Base-by-base conservation (phyloP, 1,140 invertebrate species). In the Drosophila busckii region DNA sequence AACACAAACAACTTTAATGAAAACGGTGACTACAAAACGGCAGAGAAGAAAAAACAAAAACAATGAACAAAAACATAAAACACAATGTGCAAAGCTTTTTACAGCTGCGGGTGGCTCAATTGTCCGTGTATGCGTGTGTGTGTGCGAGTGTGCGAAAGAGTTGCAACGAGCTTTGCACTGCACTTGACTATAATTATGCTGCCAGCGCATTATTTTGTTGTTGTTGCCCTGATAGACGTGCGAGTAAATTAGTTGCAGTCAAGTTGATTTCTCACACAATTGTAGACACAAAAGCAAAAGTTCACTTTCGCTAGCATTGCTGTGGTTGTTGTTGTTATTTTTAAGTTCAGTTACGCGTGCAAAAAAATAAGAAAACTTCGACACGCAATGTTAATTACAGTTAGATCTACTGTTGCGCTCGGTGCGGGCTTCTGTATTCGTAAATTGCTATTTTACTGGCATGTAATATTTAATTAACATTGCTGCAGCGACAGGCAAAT, bases 1-100 rank as follows among this genome's bases (percentile, higher is more conserved):
- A 80, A 66, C 73, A 82, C 69, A 82, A 82, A 80, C 73, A 78
- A 82, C 73, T 80, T 80, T 80, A 65, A 82, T 80, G 59, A 80
- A 82, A 65, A 68, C 63, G 69, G 64, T 50, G 73, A 55, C 34
- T 54, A 26, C 52, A 49, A 56, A 49, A 38, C 48, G 44, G 55
- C 50, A 34, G 37, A 37, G 19, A 52, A 19, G n/a, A n/a, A 54
- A 54, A 26, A 34, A 63, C 32, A 64, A 54, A 58, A 64, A 22
- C 50, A 65, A 76, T 28, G 12, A 29, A 46, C 41, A 44, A 50
- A 54, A 64, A 35, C 42, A 16, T 37, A 53, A 59, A 78, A 70
- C 61, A 65, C 46, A 55, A 67, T 31, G 28, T 44, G 20, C 2
- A 76, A 70, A 78, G 49, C 49, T 68, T 68, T 70, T 80, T 68